A percentile compares a stretch with the other conserved stretches of the same genome.
Evolutionary conservation across 2,888 invertebrate species (phyloP).

Genomic region (Capitulum mitella): DNA sequence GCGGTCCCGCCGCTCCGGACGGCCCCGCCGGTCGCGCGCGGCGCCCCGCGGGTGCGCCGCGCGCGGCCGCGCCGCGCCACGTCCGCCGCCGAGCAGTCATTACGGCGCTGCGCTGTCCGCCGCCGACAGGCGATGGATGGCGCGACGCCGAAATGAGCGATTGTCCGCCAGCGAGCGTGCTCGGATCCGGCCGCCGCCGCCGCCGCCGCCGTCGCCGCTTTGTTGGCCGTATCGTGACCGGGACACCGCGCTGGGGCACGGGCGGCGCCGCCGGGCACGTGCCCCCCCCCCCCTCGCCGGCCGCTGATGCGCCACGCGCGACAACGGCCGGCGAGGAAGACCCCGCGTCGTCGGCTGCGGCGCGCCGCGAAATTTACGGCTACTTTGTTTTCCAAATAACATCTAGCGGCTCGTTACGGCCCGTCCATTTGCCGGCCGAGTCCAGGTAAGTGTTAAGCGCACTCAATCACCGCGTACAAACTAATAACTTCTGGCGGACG

Average conservation of each 20-base stretch:
- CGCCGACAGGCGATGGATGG: conserved; percentile 9
- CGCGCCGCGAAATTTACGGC: background rate
- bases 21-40: background rate
- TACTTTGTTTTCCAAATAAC: conserved; percentile 7
- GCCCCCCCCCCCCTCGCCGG: background rate
- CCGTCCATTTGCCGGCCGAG: background rate
- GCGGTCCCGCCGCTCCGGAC: background rate
- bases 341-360: too few relatives aligned
- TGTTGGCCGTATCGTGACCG: background rate
- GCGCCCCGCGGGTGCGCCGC: background rate
- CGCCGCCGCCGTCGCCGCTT: conserved; percentile 7
- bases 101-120: background rate
- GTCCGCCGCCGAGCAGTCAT: background rate
- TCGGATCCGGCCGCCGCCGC: too few relatives aligned
- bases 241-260: background rate
- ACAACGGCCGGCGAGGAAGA: too few relatives aligned
- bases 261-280: background rate
- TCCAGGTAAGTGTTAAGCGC: background rate
- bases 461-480: background rate
- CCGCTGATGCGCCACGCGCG: too few relatives aligned
- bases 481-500: background rate
- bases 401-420: background rate
- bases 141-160: conserved; percentile 3
- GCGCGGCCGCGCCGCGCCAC: background rate
- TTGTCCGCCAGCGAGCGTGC: background rate